Conservation (phyloP, 2,888 invertebrate species). For the Melanophora roralis region DNA sequence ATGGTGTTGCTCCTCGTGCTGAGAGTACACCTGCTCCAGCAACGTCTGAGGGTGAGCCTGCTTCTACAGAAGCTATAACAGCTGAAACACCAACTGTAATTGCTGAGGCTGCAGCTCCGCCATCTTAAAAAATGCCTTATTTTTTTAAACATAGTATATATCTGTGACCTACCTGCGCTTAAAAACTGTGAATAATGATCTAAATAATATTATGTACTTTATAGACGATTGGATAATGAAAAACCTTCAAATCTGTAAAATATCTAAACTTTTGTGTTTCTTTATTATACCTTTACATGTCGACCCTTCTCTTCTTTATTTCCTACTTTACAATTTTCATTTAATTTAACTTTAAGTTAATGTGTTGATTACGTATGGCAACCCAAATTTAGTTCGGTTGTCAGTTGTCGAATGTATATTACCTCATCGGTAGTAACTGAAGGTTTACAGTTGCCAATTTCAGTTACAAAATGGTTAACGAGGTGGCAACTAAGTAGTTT, state of each 20-base stretch:
- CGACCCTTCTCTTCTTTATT: not conserved
- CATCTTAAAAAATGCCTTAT: slow-evolving; percentile 62
- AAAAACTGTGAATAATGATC: slow-evolving; percentile 55
- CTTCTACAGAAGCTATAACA: slow-evolving; percentile 42
- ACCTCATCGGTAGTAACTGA: too few species aligned
- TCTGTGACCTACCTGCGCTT: slow-evolving; percentile 17
- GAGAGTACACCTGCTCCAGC: slow-evolving; percentile 59
- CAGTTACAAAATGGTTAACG: too few species aligned
- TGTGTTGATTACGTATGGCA: too few species aligned
- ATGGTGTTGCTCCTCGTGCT: slow-evolving; percentile 47
- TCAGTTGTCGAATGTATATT: too few species aligned
- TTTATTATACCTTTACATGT: not conserved
- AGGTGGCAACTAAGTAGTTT: too few species aligned
- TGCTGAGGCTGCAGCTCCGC: slow-evolving; percentile 57
- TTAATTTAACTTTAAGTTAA: not conserved
- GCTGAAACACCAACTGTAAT: slow-evolving; percentile 61
- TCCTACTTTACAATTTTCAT: slow-evolving; percentile 10
- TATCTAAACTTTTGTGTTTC: not conserved
- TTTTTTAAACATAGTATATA: not conserved
- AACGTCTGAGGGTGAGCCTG: slow-evolving; percentile 49
- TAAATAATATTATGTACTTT: slow-evolving; percentile 2
- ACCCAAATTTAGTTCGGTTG: too few species aligned
- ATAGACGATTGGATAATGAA: slow-evolving; percentile 6
- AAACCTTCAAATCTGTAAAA: slow-evolving; percentile 28
- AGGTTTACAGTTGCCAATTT: too few species aligned